Conservation (phyloP, 2,113 vertebrate species). For the Nematolebias whitei region DNA sequence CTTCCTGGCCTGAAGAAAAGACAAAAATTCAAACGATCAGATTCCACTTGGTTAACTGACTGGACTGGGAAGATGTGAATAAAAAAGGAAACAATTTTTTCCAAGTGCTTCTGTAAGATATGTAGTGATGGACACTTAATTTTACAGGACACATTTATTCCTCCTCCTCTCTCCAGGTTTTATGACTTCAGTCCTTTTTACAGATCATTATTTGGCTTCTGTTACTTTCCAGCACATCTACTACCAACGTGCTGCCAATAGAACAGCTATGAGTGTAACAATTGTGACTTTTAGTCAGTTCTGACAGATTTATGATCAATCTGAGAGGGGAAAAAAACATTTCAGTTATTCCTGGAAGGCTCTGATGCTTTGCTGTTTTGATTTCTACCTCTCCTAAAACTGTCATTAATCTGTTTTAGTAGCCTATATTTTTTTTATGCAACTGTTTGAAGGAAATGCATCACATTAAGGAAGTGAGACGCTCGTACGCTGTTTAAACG, state of each 20-base stretch:
- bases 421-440: neutral
- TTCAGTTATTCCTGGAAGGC: neutral
- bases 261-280: constrained; percentile 1
- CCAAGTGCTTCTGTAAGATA: constrained; percentile 29
- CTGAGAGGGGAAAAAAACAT: neutral
- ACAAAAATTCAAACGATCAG: constrained; percentile 27
- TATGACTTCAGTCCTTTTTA: constrained; percentile 31
- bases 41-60: neutral
- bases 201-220: constrained; percentile 33
- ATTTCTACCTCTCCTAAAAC: neutral
- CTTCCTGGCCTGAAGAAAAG: constrained; percentile 71
- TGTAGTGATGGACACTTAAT: constrained; percentile 26
- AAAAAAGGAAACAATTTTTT: constrained; percentile 6
- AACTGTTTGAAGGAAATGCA: constrained; percentile 17
- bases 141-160: constrained; percentile 48
- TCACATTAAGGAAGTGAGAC: constrained; percentile 16
- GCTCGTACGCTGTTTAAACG: constrained; percentile 7
- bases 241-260: constrained; percentile 18
- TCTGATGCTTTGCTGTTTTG: neutral
- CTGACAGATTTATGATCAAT: constrained; percentile 6
- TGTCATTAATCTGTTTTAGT: neutral
- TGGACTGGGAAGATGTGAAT: neutral
- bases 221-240: constrained; percentile 31
- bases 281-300: neutral
- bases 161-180: constrained; percentile 32